Percentiles rank a stretch among this genome's conserved stretches.
Evolutionary conservation across 2,888 invertebrate genomes (phyloP).

Genomic region (Epirrita christyi): DNA sequence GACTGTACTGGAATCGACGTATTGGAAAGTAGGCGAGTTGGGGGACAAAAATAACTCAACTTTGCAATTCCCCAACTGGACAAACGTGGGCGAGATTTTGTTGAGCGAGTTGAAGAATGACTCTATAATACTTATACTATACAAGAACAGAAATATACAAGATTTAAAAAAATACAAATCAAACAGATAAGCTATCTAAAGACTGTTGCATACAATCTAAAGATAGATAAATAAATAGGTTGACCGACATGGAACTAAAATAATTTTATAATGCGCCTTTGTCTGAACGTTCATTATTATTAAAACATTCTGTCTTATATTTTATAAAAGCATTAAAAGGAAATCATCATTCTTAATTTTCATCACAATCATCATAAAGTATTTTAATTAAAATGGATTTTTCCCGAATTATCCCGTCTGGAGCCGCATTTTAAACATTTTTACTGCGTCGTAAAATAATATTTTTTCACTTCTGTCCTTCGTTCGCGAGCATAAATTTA

Average conservation of each 20-base stretch:
- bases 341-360: constrained; percentile 54
- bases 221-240: no score
- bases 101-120: no score
- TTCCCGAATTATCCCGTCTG: constrained; percentile 63
- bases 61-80: no score
- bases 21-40: no score
- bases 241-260: background rate
- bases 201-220: no score
- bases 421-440: constrained; percentile 62
- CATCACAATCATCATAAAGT: constrained; percentile 53
- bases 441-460: constrained; percentile 64
- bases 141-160: no score
- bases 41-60: no score
- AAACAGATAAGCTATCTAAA: no score
- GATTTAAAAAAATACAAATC: no score
- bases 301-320: constrained; percentile 29
- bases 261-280: background rate
- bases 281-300: background rate
- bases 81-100: no score
- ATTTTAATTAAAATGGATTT: constrained; percentile 74
- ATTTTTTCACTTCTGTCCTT: constrained; percentile 58
- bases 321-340: constrained; percentile 39
- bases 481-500: constrained; percentile 72
- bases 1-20: no score
- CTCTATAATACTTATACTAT: no score